Conservation (phyloP, 2,797 vertebrate genomes). For the Odontamblyopus rebecca region DNA sequence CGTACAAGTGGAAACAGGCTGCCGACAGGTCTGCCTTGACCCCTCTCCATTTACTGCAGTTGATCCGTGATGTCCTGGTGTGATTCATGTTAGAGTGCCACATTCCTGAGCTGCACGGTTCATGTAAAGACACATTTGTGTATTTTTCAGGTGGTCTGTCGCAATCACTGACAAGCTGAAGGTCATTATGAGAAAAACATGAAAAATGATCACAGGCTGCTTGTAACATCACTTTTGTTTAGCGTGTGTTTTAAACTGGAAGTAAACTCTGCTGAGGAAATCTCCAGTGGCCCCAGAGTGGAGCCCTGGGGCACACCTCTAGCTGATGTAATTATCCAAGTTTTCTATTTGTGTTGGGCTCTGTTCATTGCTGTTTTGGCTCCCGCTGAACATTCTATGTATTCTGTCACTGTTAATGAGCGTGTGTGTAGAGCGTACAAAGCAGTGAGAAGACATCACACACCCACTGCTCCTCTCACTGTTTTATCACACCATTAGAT, state of each 20-base stretch:
- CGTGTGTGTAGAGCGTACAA: slow-evolving; percentile 23
- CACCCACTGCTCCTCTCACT: slow-evolving; percentile 55
- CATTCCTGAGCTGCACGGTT: slow-evolving; percentile 47
- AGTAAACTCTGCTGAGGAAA: slow-evolving; percentile 37
- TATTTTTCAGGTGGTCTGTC: background rate
- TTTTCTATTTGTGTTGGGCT: slow-evolving; percentile 57
- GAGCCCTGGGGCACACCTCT: slow-evolving; percentile 62
- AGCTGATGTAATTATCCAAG: slow-evolving; percentile 65
- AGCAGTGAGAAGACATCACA: slow-evolving; percentile 56
- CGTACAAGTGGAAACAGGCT: slow-evolving; percentile 54
- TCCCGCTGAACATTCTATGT: slow-evolving; percentile 46
- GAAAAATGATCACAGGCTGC: slow-evolving; percentile 42
- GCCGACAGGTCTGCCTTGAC: slow-evolving; percentile 47
- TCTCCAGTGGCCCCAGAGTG: slow-evolving; percentile 45
- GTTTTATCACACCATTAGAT: slow-evolving; percentile 70
- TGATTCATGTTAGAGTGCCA: slow-evolving; percentile 51
- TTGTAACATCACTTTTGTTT: slow-evolving; percentile 35
- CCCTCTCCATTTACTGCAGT: slow-evolving; percentile 48
- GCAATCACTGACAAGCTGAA: slow-evolving; percentile 28
- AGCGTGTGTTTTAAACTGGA: slow-evolving; percentile 45
- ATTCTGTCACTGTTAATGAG: slow-evolving; percentile 67
- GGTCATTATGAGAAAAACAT: slow-evolving; percentile 38
- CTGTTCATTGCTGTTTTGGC: slow-evolving; percentile 47
- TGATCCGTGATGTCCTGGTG: slow-evolving; percentile 44
- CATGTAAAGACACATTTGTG: slow-evolving; percentile 57